Evolutionary conservation across 35 echinoderm and acorn worm genomes (phyloP).

Genomic region (Stichopus chloronotus): DNA sequence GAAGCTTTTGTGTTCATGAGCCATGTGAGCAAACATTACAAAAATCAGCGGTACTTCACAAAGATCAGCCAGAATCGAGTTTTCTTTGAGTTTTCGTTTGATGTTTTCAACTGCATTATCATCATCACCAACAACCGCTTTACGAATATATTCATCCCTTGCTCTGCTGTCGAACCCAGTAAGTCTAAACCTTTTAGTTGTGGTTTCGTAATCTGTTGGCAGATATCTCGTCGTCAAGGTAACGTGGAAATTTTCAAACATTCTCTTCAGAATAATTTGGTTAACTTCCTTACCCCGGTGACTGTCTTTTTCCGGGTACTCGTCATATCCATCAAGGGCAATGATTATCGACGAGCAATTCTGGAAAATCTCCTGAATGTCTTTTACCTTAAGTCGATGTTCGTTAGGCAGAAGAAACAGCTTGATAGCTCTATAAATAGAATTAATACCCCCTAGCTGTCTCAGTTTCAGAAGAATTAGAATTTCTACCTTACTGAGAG

Average conservation of each 20-base stretch:
- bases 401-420: not conserved
- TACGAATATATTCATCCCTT: constrained; percentile 5
- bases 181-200: not conserved
- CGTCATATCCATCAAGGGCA: constrained; percentile 7
- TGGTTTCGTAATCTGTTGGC: not conserved
- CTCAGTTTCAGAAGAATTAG: constrained; percentile 1
- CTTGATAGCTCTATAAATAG: constrained; percentile 19
- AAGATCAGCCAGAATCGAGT: not conserved
- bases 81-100: not conserved
- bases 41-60: constrained; percentile 13
- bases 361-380: not conserved
- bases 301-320: constrained; percentile 8
- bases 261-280: not conserved
- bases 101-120: not conserved
- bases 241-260: not conserved
- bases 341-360: not conserved
- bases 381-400: not conserved
- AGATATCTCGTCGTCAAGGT: constrained; percentile 4
- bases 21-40: constrained; percentile 6
- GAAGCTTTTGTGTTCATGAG: not conserved
- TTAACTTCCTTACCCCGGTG: not conserved
- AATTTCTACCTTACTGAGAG: not conserved
- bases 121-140: constrained; percentile 24
- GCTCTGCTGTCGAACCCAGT: constrained; percentile 7
- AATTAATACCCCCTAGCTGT: not conserved